Conservation (phyloP, 2,113 vertebrate species). For the Cavia porcellus region DNA sequence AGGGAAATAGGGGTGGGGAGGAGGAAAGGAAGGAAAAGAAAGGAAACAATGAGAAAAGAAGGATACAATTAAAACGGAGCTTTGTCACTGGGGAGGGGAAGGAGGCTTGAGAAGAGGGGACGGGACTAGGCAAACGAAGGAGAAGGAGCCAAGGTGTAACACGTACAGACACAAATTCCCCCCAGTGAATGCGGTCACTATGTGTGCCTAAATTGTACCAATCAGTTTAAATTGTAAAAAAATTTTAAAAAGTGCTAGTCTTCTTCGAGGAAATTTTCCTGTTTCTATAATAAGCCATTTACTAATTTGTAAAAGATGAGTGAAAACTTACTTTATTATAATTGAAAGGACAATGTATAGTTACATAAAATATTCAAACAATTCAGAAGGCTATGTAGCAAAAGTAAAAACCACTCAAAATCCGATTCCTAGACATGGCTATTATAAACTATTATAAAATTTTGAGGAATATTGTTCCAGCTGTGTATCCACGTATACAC, state of each 20-base stretch:
- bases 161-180: too few species aligned
- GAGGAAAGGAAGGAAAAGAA: not conserved
- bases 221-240: too few species aligned
- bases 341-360: not conserved
- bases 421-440: not conserved
- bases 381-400: not conserved
- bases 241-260: not conserved
- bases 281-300: not conserved
- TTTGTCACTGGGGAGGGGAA: not conserved
- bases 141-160: too few species aligned
- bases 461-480: not conserved
- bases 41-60: too few species aligned
- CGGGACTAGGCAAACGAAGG: too few species aligned
- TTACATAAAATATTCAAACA: slow-evolving; percentile 41
- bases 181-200: too few species aligned
- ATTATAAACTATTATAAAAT: not conserved
- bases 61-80: not conserved
- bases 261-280: not conserved
- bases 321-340: slow-evolving; percentile 13
- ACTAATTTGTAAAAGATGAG: not conserved
- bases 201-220: too few species aligned
- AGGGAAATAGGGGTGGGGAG: not conserved
- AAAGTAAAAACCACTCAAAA: not conserved
- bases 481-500: not conserved
- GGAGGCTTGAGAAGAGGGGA: not conserved